A percentile compares a stretch with the other conserved stretches of the same genome.
These are phyloP conservation scores for Teleogryllus oceanicus DNA, from an alignment of 2,888 invertebrate species.

Conservation along the genomic window DNA sequence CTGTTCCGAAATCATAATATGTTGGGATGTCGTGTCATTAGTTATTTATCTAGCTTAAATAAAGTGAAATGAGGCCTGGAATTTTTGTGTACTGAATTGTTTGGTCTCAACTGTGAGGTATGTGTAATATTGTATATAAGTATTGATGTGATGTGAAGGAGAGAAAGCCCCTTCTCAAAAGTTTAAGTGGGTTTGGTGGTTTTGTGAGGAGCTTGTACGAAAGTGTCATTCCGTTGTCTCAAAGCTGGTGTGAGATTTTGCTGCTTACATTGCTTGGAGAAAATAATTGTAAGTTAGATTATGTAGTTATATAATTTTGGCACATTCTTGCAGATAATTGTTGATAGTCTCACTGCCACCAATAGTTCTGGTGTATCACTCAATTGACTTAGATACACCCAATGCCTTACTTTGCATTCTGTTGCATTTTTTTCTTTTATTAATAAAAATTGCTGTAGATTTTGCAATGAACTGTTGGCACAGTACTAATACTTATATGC, in stretches of 20 bases:
- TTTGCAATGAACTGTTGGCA: too few species aligned
- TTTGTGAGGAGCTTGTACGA: neutral
- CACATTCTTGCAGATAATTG: neutral
- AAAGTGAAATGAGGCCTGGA: conserved; percentile 1
- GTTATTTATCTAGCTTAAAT: neutral
- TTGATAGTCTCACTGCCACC: too few species aligned
- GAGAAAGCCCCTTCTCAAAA: too few species aligned
- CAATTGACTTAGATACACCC: too few species aligned
- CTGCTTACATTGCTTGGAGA: conserved; percentile 6
- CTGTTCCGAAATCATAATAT: neutral
- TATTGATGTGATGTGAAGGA: neutral
- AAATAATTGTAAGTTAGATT: neutral
- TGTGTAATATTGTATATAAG: conserved; percentile 1
- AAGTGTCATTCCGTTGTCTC: conserved; percentile 18
- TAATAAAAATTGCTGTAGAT: too few species aligned
- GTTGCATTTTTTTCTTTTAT: too few species aligned
- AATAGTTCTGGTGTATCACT: too few species aligned
- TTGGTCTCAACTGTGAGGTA: neutral
- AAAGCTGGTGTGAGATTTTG: neutral
- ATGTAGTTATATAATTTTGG: neutral
- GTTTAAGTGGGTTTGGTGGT: neutral
- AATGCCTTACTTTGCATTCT: too few species aligned
- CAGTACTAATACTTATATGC: too few species aligned
- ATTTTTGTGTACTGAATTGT: neutral
- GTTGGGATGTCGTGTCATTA: neutral